Evolutionary conservation across 2,797 vertebrate genomes (phyloP).

Genomic region (Brachymystax lenok): DNA sequence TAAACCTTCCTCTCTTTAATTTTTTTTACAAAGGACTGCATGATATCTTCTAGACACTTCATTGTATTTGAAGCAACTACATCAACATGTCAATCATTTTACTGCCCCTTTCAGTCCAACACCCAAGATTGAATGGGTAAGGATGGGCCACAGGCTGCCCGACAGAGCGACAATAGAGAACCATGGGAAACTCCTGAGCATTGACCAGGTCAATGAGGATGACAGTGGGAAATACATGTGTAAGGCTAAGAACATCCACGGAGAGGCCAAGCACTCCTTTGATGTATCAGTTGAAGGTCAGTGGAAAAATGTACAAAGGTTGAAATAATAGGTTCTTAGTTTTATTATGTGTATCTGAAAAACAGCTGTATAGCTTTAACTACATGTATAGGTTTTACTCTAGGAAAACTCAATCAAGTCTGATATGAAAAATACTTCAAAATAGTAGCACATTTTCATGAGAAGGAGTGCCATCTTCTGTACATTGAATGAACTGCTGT

Average conservation of each 20-base stretch:
- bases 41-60: not conserved
- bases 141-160: constrained; percentile 75
- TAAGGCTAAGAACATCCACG: constrained; percentile 82
- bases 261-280: constrained; percentile 80
- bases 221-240: constrained; percentile 89
- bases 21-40: not conserved
- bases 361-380: not conserved
- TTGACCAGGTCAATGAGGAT: constrained; percentile 74
- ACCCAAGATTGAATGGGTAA: constrained; percentile 86
- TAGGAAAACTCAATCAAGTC: not conserved
- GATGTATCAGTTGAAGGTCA: constrained; percentile 88
- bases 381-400: not conserved
- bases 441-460: not conserved
- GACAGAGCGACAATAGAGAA: constrained; percentile 74
- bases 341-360: not conserved
- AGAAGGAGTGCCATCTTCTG: constrained; percentile 37
- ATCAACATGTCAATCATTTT: not conserved
- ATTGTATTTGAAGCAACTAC: not conserved
- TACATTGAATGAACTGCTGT: constrained; percentile 10
- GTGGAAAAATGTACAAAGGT: not conserved
- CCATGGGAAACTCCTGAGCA: constrained; percentile 82
- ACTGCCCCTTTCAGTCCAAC: constrained; percentile 79
- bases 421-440: no score
- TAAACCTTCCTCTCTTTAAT: constrained; percentile 37
- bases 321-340: no score